Conservation (phyloP, 2,797 vertebrate genomes). For the Austrolebias charrua region DNA sequence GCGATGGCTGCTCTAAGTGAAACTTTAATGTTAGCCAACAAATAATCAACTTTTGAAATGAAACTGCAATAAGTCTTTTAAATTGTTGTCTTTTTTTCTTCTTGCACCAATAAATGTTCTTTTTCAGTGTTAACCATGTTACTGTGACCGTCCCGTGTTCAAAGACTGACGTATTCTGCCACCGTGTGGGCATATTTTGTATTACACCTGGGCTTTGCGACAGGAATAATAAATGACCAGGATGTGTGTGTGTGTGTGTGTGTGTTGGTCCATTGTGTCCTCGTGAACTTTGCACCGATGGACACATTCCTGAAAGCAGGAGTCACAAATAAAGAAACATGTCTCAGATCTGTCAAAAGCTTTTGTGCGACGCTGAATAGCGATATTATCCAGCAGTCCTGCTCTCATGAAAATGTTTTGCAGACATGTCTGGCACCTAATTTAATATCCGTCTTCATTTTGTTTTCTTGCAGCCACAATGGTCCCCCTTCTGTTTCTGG, state of each 20-base stretch:
- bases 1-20: too few species aligned
- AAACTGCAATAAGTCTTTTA: background rate
- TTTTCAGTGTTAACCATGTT: too few species aligned
- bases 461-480: conserved; percentile 79
- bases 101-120: conserved; percentile 19
- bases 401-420: conserved; percentile 41
- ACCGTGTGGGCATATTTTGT: conserved; percentile 47
- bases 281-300: conserved; percentile 59
- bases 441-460: conserved; percentile 65
- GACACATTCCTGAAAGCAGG: conserved; percentile 63
- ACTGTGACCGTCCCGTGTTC: background rate
- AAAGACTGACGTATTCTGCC: conserved; percentile 40
- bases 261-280: conserved; percentile 66
- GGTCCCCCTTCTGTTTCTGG: conserved; percentile 78
- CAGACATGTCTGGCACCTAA: conserved; percentile 57
- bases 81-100: background rate
- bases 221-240: conserved; percentile 51
- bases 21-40: too few species aligned
- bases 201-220: conserved; percentile 25
- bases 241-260: too few species aligned
- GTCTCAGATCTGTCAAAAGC: conserved; percentile 53
- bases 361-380: conserved; percentile 53
- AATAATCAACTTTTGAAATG: too few species aligned
- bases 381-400: conserved; percentile 20
- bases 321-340: conserved; percentile 51